Percentiles rank a stretch among this genome's conserved stretches.
phyloP scores from a whole-genome alignment of 2,888 invertebrate species.

The Melinaea marsaeus region DNA sequence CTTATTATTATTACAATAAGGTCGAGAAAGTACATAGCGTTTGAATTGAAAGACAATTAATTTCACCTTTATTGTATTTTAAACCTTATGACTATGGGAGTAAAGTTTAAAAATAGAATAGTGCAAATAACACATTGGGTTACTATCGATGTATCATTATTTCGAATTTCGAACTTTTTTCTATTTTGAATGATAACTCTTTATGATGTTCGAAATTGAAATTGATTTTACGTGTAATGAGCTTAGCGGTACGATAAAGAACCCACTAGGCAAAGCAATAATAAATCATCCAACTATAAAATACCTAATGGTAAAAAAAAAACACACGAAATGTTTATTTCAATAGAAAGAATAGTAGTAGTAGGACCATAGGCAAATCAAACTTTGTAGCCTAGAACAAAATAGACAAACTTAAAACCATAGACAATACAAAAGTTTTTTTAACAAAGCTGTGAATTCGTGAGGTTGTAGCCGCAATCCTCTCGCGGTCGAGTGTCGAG shows the following conservation, averaged over 20 bases:
- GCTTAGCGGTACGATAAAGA: conserved; percentile 31
- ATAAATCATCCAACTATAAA: conserved; percentile 34
- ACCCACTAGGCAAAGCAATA: conserved; percentile 22
- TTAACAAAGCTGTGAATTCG: conserved; percentile 2
- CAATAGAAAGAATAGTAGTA: too few species aligned
- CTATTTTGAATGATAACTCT: conserved; percentile 28
- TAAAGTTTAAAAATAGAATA: background rate
- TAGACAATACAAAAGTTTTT: conserved; percentile 3
- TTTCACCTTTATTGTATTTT: background rate
- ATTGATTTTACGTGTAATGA: conserved; percentile 34
- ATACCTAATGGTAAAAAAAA: conserved; percentile 23
- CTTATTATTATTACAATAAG: conserved; percentile 12
- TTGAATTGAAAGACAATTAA: too few species aligned
- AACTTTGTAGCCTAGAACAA: background rate
- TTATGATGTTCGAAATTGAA: conserved; percentile 29
- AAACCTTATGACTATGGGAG: conserved; percentile 10
- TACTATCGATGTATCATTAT: conserved; percentile 7
- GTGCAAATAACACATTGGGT: background rate
- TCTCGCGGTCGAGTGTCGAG: conserved; percentile 8
- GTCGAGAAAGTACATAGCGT: background rate
- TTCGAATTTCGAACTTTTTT: conserved; percentile 15
- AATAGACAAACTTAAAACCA: background rate
- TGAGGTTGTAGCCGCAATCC: conserved; percentile 2
- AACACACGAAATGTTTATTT: conserved; percentile 20
- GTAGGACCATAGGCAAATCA: too few species aligned